phyloP scores from a whole-genome alignment of 2,888 invertebrate species.

The Rhopalosiphum nymphaeae region DNA sequence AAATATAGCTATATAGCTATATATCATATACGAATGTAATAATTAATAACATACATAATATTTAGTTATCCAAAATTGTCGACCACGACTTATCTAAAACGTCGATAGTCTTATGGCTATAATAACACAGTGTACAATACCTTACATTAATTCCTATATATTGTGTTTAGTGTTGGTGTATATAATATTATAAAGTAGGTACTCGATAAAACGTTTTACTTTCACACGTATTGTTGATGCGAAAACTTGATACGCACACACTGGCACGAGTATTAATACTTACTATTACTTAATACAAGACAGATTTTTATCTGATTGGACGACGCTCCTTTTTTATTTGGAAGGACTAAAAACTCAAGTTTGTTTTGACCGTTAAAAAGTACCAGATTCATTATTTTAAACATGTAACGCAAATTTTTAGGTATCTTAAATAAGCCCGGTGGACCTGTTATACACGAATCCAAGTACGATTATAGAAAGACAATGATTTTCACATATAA shows the following conservation, averaged over 20 bases:
- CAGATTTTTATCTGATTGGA: background rate
- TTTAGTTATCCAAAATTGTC: background rate
- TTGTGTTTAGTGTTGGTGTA: background rate
- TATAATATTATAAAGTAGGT: background rate
- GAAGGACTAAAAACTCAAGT: background rate
- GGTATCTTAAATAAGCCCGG: background rate
- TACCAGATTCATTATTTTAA: background rate
- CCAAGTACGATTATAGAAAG: background rate
- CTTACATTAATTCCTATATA: background rate
- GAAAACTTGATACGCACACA: constrained; percentile 2
- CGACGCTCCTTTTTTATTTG: background rate
- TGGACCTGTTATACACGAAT: background rate
- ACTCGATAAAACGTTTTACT: constrained; percentile 1
- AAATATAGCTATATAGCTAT: background rate
- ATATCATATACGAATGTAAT: background rate
- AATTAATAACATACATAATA: background rate
- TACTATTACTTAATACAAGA: background rate
- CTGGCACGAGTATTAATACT: background rate
- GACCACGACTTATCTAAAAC: background rate
- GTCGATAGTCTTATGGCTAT: background rate
- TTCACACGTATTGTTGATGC: constrained; percentile 3
- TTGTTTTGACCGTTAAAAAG: background rate
- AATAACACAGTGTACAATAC: background rate
- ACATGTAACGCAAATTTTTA: background rate
- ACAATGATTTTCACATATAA: background rate